Evolutionary conservation across 2,113 vertebrate genomes (phyloP).

Genomic region (Crotalus viridis): DNA sequence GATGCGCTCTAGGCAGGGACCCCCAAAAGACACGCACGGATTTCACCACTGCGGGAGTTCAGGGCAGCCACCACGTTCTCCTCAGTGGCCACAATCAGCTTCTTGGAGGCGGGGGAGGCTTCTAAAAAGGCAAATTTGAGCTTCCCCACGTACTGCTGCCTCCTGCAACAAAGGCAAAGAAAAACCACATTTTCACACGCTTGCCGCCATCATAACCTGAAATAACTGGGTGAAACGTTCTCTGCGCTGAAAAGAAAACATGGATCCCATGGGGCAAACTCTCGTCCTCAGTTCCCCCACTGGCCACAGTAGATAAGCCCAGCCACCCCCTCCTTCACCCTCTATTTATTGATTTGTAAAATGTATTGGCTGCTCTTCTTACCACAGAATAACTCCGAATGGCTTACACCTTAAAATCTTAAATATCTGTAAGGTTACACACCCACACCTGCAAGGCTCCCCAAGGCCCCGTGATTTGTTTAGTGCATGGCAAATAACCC

Average conservation of each 20-base stretch:
- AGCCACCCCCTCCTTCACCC: neutral
- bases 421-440: neutral
- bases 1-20: neutral
- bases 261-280: neutral
- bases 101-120: constrained; percentile 87
- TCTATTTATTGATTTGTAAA: neutral
- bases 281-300: neutral
- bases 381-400: neutral
- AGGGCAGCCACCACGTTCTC: constrained; percentile 90
- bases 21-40: constrained; percentile 77
- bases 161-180: constrained; percentile 69
- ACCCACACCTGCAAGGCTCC: neutral
- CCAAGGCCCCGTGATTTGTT: neutral
- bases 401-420: neutral
- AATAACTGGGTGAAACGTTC: neutral
- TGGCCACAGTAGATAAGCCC: neutral
- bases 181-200: neutral
- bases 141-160: constrained; percentile 92
- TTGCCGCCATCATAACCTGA: neutral
- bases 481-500: neutral
- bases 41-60: constrained; percentile 88
- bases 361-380: neutral
- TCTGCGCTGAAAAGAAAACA: neutral
- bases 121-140: constrained; percentile 89
- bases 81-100: constrained; percentile 88